phyloP scores from a whole-genome alignment of 2,113 vertebrate species.

The Petrocephalus microphthalmus region DNA sequence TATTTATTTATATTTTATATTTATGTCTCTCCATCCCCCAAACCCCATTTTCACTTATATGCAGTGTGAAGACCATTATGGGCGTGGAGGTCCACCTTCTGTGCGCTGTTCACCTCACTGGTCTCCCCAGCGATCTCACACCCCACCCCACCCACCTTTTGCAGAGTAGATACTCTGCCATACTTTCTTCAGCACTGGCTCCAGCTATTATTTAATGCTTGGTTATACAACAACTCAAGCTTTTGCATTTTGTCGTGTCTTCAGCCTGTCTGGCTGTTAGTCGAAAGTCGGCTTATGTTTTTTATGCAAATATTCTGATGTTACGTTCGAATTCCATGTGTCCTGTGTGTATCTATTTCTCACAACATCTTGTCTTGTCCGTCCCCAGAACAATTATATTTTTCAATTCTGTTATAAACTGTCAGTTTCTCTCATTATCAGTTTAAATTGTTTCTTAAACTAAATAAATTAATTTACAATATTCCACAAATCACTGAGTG shows the following conservation, averaged over 20 bases:
- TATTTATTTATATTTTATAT: too few species aligned
- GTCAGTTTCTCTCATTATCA: not conserved
- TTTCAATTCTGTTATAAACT: not conserved
- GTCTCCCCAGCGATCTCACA: not conserved
- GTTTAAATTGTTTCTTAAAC: not conserved
- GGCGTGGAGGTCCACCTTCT: not conserved
- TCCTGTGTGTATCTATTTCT: not conserved
- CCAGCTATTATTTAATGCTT: not conserved
- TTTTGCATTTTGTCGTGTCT: not conserved
- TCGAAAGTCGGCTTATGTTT: not conserved
- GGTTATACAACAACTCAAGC: not conserved
- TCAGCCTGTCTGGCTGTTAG: not conserved
- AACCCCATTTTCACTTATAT: not conserved
- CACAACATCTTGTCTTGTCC: not conserved
- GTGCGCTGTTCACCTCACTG: not conserved
- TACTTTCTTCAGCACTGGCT: not conserved
- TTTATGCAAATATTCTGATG: not conserved
- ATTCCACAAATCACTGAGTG: not conserved
- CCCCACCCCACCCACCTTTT: not conserved
- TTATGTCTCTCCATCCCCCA: not conserved
- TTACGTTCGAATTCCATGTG: not conserved
- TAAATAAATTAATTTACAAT: not conserved
- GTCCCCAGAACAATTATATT: not conserved
- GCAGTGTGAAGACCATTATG: not conserved
- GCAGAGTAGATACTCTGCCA: not conserved